Evolutionary conservation across 2,113 vertebrate genomes (phyloP).

Genomic region (Grus americana): DNA sequence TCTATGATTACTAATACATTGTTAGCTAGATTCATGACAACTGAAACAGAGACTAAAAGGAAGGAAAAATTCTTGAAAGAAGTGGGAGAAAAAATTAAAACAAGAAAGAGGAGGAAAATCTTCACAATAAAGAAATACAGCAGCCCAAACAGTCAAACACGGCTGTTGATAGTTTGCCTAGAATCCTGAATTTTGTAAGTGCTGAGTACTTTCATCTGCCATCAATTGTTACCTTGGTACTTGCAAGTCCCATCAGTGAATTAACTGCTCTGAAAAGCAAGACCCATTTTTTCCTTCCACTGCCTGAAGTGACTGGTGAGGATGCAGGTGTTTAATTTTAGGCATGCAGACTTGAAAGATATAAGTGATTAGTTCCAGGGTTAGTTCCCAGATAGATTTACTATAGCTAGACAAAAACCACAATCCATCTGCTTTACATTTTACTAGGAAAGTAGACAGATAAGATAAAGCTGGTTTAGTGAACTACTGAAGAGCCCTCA

Average conservation of each 20-base stretch:
- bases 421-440: slow-evolving; percentile 1
- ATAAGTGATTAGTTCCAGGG: slow-evolving; percentile 32
- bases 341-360: slow-evolving; percentile 13
- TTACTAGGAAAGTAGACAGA: not conserved
- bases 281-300: not conserved
- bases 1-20: not conserved
- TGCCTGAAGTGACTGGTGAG: not conserved
- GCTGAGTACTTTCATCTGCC: not conserved
- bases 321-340: slow-evolving; percentile 24
- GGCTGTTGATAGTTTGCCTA: not conserved
- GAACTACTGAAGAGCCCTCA: not conserved
- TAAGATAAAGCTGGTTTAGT: not conserved
- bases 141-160: not conserved
- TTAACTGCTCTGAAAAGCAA: slow-evolving; percentile 8
- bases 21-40: not conserved
- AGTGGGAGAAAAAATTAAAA: not conserved
- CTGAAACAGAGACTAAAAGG: not conserved
- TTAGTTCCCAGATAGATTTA: slow-evolving; percentile 16
- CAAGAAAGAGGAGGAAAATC: not conserved
- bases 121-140: not conserved
- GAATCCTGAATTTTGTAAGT: not conserved
- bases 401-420: not conserved
- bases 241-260: not conserved
- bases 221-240: not conserved
- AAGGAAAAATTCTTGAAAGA: not conserved